Base-by-base conservation (phyloP, 2,888 invertebrate species). In the Penaeus monodon region DNA sequence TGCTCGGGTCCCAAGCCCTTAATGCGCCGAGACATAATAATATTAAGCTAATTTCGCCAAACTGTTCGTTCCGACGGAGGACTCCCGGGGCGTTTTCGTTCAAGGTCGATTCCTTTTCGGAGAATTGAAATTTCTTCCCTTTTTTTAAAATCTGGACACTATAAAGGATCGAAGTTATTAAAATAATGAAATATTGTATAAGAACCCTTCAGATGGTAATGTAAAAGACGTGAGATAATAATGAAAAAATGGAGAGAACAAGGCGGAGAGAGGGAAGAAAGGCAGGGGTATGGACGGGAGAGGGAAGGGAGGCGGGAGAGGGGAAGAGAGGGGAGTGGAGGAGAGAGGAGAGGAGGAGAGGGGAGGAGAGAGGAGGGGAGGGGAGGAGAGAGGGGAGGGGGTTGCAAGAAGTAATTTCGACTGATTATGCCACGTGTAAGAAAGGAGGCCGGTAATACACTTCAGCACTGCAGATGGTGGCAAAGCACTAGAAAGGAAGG, bases 401-500 rank as follows among this genome's bases (percentile, higher is more conserved):
- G 77, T 57, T 20, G 17, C 57, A 57, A 57, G 57, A 57, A 57
- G 57, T 57, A 57, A 57, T 57, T 57, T 57, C 57, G 17, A 57
- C 57, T 57, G 57, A 57, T 57, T 57, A 57, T 57, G 57, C 57
- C 57, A 57, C 57, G 57, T 27, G 77, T n/a, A 33, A 57, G 57
- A 77, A 38, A 77, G 77, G 24, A 77, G 57, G 38, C n/a, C n/a
- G 20, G 33, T 27, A 57, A 38, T 57, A 57, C 57, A 20, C 57
- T 57, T 57, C 57, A 57, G 4, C 57, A 38, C n/a, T 12, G 33
- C 27, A 57, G 77, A 77, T 27, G 77, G 57, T 27, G 77, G 49
- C 24, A 33, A 77, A 77, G 77, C n/a, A 38, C 14, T n/a, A 38
- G 77, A 77, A 29, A 24, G 24, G 77, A n/a, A 77, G 70, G 70